Conservation (phyloP, 2,113 vertebrate genomes). For the Calypte anna region DNA sequence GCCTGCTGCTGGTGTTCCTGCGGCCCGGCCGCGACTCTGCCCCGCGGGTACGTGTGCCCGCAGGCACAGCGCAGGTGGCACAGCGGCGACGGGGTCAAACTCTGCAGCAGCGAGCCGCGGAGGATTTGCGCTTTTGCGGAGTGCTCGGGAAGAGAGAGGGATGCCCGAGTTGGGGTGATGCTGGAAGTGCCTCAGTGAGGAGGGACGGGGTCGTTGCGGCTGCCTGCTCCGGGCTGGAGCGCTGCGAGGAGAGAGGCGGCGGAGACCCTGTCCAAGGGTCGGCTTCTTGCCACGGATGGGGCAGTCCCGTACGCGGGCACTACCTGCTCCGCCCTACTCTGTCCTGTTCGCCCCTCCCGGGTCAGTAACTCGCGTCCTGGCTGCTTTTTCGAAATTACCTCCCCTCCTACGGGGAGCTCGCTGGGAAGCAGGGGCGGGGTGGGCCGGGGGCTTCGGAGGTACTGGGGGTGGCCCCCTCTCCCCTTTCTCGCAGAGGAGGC, state of each 20-base stretch:
- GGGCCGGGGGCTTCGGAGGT: neutral
- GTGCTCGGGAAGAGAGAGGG: neutral
- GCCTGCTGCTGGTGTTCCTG: no score
- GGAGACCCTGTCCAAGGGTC: neutral
- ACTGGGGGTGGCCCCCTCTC: neutral
- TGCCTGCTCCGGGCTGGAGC: neutral
- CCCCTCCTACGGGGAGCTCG: neutral
- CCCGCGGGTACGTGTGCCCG: neutral
- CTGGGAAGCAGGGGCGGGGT: neutral
- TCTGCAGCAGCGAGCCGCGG: neutral
- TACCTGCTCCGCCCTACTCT: no score
- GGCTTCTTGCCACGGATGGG: neutral
- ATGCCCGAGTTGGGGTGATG: neutral
- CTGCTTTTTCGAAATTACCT: neutral
- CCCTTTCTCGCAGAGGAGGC: neutral
- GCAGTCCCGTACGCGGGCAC: neutral
- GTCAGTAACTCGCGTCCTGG: neutral
- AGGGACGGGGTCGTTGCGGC: neutral
- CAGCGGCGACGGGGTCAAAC: neutral
- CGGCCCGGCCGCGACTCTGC: neutral
- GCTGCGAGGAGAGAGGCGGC: no score
- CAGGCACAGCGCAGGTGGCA: neutral
- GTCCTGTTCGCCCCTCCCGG: neutral
- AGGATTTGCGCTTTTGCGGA: neutral
- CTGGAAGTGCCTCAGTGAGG: neutral